Evolutionary conservation across 2,888 invertebrate species (phyloP).

Genomic region (Frankliniella intonsa): DNA sequence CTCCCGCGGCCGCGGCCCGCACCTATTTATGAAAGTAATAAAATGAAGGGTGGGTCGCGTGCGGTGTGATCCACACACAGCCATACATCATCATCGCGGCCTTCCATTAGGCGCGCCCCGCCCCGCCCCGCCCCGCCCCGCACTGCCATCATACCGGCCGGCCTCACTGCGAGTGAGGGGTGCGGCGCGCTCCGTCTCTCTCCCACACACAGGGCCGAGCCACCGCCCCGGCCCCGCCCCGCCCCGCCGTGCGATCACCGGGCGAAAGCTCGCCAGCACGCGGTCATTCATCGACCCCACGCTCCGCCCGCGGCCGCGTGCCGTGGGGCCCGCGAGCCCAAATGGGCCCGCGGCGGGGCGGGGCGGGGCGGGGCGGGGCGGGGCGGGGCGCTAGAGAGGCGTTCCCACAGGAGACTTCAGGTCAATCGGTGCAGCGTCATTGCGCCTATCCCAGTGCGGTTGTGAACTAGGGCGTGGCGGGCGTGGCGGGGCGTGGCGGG

Average conservation of each 20-base stretch:
- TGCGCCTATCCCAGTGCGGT: not conserved
- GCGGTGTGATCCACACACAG: not conserved
- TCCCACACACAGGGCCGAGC: not conserved
- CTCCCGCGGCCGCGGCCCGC: not conserved
- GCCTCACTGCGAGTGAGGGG: no score
- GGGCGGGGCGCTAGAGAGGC: not conserved
- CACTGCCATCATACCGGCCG: no score
- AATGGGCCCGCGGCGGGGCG: not conserved
- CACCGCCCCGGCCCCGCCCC: not conserved
- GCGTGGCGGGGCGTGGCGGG: no score
- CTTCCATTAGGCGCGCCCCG: not conserved
- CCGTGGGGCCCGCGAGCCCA: not conserved
- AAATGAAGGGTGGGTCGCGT: not conserved
- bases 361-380: not conserved
- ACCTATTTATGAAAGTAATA: not conserved
- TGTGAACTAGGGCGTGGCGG: no score
- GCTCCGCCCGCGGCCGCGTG: not conserved
- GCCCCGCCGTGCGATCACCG: no score
- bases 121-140: not conserved
- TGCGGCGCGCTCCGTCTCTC: no score
- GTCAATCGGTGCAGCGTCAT: not conserved
- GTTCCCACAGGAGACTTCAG: not conserved
- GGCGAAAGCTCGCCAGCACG: not conserved
- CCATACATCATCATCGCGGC: constrained; percentile 22
- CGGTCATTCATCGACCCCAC: not conserved